Evolutionary conservation across 2,888 invertebrate species (phyloP), one percentile per base, ranked within the genome.

Genomic region (Tridacna gigas): DNA sequence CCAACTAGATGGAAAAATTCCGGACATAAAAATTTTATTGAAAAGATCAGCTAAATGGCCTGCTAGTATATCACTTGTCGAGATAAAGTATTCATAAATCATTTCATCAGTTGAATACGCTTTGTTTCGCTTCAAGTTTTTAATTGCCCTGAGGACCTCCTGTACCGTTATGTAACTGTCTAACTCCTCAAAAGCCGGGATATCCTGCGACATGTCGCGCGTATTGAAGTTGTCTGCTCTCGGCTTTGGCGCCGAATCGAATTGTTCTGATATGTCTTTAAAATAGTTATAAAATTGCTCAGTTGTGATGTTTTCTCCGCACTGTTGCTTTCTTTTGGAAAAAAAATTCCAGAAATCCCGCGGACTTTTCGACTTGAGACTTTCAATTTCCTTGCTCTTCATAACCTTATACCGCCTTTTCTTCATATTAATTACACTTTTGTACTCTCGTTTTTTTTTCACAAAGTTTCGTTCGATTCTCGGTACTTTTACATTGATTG

Each of bases 11-110:
- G 84, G 76, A 51, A 75, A 74, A 56, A 45, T 15, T 18, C 74
- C 74, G n/a, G 67, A 60, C 12, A 25, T 28, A 48, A 83, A 77
- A 22, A 80, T 67, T 3, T 28, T 28, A 56, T 84, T 84, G 51
- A 81, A 84, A 67, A 67, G 25, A 26, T 67, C 67, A 18, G 67
- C 28, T 13, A 67, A 18, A 67, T 67, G 67, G 13, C 13, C 67
- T 15, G 28, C 13, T 67, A 67, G 12, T 13, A 67, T 67, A 67
- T 67, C 67, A 28, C 26, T 28, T 11, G 25, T 67, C 11, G 26
- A 26, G 12, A 67, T 67, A 28, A 67, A 67, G n/a, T 67, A 67
- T 37, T 67, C 67, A n/a, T 22, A 15, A 12, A 67, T 26, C 9
- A 67, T 28, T 37, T 67, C 67, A 28, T 67, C 67, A 26, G 28